Evolutionary conservation across 2,888 invertebrate species (phyloP), one percentile per base, ranked within the genome.

Genomic region (Cryptops parisi): DNA sequence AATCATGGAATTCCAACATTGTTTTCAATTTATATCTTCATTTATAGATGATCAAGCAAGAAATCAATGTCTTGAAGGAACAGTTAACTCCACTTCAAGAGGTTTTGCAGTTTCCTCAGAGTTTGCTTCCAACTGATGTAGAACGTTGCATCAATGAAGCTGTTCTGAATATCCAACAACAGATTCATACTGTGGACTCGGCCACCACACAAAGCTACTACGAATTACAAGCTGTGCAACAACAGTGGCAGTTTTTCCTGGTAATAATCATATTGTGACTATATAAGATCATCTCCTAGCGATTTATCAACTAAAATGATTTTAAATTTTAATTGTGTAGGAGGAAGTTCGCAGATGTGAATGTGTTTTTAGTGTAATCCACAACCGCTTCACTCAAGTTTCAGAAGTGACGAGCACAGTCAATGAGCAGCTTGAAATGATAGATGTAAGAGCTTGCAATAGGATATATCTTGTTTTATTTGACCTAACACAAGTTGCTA

Each of bases 171-270:
- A 41, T 41, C 21, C n/a, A 41, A 21, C 43, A 41, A 21, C 43
- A 41, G 17, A 41, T 41, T 41, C 6, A 12, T 41, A 41, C 43
- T n/a, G 43, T 41, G 19, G 19, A 12, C 12, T 5, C 17, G 19
- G 6, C 43, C 43, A 41, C 43, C 21, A 21, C 43, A 41, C 43
- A 41, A 41, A 41, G 33, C 33, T 33, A 33, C 33, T 33, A 9
- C 15, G 33, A 33, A 33, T 33, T 33, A 33, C 33, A 33, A 33
- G 15, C 12, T 6, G 49, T 49, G 4, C 23, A 40, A 15, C 33
- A 49, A 21, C 38, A 49, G 22, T 49, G 49, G 49, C 21, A 22
- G 6, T 5, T 40, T 38, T 49, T 39, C n/a, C 4, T 49, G 21
- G 49, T 49, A 40, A 49, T 15, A 15, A 40, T 6, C 12, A 27